Percentiles rank a stretch among this genome's conserved stretches.
Conservation (phyloP, 1,140 invertebrate genomes). For the Brachionus rubens region DNA sequence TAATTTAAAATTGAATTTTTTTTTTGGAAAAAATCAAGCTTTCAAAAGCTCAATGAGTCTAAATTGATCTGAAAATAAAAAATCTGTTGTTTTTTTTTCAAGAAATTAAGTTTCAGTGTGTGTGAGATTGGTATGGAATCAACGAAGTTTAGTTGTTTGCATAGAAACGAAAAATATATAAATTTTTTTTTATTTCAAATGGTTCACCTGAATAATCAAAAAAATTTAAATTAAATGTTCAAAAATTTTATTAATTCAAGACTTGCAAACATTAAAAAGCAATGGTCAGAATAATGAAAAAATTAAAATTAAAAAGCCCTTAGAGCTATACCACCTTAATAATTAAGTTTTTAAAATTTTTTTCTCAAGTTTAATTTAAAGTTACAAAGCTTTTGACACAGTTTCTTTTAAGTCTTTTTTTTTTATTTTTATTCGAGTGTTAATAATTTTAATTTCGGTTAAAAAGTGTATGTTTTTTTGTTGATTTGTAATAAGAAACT, state of each 20-base stretch:
- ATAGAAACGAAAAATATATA: slow-evolving; percentile 26
- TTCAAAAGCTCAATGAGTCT: too few species aligned
- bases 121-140: not conserved
- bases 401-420: too few species aligned
- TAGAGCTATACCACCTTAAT: too few species aligned
- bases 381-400: too few species aligned
- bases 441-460: too few species aligned
- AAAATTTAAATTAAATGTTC: not conserved
- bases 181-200: not conserved
- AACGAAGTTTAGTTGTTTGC: not conserved
- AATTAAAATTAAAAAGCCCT: not conserved
- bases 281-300: not conserved
- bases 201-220: not conserved
- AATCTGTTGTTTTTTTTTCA: slow-evolving; percentile 2
- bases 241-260: not conserved
- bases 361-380: too few species aligned
- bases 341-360: too few species aligned
- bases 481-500: too few species aligned
- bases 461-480: too few species aligned
- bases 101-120: not conserved
- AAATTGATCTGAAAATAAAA: not conserved
- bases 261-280: not conserved
- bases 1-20: too few species aligned
- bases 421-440: too few species aligned
- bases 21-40: too few species aligned